phyloP scores from a whole-genome alignment of 2,113 vertebrate species.

The Lucifuga dentata region DNA sequence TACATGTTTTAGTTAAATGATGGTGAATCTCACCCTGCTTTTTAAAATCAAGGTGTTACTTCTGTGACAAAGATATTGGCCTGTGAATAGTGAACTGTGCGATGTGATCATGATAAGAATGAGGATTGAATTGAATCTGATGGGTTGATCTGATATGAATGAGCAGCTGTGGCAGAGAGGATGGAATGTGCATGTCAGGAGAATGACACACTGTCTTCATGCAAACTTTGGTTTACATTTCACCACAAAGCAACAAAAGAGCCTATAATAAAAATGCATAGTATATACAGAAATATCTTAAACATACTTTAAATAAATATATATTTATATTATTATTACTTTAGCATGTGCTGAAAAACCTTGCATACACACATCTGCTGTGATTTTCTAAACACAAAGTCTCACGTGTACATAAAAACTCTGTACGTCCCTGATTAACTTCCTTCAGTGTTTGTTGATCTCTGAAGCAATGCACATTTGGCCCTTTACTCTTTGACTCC shows the following conservation, averaged over 20 bases:
- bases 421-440: conserved; percentile 38
- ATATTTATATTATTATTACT: conserved; percentile 60
- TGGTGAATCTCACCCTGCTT: neutral
- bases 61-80: conserved; percentile 1
- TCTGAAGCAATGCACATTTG: conserved; percentile 32
- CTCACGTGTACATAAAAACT: conserved; percentile 38
- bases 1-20: too few species aligned
- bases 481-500: conserved; percentile 30
- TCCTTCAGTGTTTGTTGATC: conserved; percentile 10
- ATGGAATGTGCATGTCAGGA: conserved; percentile 53
- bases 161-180: conserved; percentile 1
- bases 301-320: conserved; percentile 67
- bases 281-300: conserved; percentile 41
- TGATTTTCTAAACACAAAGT: conserved; percentile 21
- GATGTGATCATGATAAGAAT: neutral
- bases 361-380: conserved; percentile 33
- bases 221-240: conserved; percentile 69
- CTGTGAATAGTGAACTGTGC: neutral
- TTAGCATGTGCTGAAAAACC: conserved; percentile 48
- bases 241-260: conserved; percentile 30
- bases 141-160: neutral
- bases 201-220: conserved; percentile 33
- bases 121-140: neutral
- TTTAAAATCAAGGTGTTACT: neutral
- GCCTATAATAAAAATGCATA: conserved; percentile 47